Percentiles rank a stretch among this genome's conserved stretches.
Evolutionary conservation across 2,797 vertebrate genomes (phyloP).

Genomic region (Alosa sapidissima): DNA sequence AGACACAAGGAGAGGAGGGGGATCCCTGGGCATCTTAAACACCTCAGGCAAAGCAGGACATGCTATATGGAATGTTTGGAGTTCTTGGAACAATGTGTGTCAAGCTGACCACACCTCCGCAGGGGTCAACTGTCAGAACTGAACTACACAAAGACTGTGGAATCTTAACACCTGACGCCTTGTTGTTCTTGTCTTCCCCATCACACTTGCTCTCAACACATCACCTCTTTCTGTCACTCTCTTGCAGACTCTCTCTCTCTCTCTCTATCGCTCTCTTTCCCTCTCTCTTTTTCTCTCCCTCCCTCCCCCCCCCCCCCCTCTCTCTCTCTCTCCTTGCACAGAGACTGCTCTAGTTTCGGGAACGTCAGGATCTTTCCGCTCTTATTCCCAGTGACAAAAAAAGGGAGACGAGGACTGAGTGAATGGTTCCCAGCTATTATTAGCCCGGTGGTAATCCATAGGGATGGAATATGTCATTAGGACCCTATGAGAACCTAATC

Average conservation of each 20-base stretch:
- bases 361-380: conserved; percentile 3
- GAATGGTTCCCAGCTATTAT: conserved; percentile 1
- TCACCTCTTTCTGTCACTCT: background rate
- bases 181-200: background rate
- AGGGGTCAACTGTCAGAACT: background rate
- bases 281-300: background rate
- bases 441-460: background rate
- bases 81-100: conserved; percentile 2
- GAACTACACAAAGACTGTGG: conserved; percentile 1
- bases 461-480: conserved; percentile 21
- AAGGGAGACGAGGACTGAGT: background rate
- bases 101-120: background rate
- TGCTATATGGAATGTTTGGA: background rate
- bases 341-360: background rate
- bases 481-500: conserved; percentile 12
- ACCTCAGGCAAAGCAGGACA: background rate
- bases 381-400: conserved; percentile 4
- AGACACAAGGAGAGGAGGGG: background rate
- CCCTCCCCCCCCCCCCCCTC: background rate
- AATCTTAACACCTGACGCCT: too few relatives aligned
- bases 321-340: background rate
- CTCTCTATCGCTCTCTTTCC: background rate
- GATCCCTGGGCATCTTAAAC: background rate
- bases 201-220: background rate
- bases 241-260: background rate